These are phyloP conservation scores for Reticulitermes speratus DNA, from an alignment of 1,140 invertebrate genomes.

Conservation along the genomic window DNA sequence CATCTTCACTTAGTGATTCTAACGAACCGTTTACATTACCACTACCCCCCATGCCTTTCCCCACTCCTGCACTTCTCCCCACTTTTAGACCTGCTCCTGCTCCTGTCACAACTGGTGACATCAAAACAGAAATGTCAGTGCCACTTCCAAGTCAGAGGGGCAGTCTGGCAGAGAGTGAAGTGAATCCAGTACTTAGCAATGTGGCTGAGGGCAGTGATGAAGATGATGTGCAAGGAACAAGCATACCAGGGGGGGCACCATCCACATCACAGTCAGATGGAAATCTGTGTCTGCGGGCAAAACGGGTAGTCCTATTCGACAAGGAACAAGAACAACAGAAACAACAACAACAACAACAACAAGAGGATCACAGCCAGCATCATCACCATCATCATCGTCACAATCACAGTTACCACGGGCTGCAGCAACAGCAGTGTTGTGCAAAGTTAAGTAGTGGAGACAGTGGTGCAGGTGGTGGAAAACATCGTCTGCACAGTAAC, in stretches of 20 bases:
- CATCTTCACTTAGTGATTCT: background rate
- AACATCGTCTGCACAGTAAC: conserved; percentile 44
- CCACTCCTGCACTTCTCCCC: background rate
- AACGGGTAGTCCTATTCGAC: conserved; percentile 40
- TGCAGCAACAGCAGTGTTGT: conserved; percentile 48
- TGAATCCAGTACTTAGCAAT: background rate
- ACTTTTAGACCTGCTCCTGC: background rate
- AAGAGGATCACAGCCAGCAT: conserved; percentile 33
- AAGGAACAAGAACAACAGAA: conserved; percentile 35
- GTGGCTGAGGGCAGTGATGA: conserved; percentile 42
- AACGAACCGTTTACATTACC: background rate
- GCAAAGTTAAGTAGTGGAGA: conserved; percentile 49
- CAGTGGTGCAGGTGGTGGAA: conserved; percentile 33
- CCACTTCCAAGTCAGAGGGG: conserved; percentile 1
- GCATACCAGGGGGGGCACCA: conserved; percentile 39
- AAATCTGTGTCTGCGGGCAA: conserved; percentile 38
- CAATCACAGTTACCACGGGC: conserved; percentile 40
- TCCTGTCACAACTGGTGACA: background rate
- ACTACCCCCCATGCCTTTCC: background rate
- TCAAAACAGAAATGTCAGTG: background rate
- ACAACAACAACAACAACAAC: conserved; percentile 32
- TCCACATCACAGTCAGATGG: conserved; percentile 48
- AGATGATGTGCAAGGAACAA: conserved; percentile 10
- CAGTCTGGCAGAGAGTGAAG: background rate
- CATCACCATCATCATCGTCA: conserved; percentile 38